Percentiles rank a stretch among this genome's conserved stretches.
Evolutionary conservation across 2,113 vertebrate genomes (phyloP).

Genomic region (Hippocampus guttulatus): DNA sequence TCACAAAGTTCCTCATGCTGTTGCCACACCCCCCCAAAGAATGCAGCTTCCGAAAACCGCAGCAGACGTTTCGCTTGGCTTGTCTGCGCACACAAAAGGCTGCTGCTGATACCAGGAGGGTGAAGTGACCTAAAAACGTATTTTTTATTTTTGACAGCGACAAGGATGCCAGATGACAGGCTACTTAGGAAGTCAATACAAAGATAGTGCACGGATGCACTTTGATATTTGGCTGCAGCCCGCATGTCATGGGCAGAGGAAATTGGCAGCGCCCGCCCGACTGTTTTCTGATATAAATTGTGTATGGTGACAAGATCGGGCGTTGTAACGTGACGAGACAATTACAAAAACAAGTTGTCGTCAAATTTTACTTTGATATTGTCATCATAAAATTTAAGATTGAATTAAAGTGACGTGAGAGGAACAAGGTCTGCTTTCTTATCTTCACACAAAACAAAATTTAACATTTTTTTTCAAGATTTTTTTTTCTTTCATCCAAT

Average conservation of each 20-base stretch:
- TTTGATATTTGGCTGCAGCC: slow-evolving; percentile 17
- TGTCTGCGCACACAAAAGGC: slow-evolving; percentile 8
- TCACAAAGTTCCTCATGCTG: background rate
- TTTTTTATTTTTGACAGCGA: slow-evolving; percentile 29
- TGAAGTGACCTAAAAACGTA: slow-evolving; percentile 21
- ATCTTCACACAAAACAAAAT: too few species aligned
- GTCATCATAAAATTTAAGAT: too few species aligned
- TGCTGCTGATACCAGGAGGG: slow-evolving; percentile 20
- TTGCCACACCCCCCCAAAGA: background rate
- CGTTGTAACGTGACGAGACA: background rate
- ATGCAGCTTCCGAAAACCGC: background rate
- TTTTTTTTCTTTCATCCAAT: too few species aligned
- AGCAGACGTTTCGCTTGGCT: background rate
- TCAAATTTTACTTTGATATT: too few species aligned
- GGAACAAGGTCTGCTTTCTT: too few species aligned
- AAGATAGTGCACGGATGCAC: slow-evolving; percentile 18
- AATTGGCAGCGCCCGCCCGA: background rate
- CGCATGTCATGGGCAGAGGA: background rate
- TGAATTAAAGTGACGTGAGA: too few species aligned
- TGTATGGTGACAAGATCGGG: background rate
- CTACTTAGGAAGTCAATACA: slow-evolving; percentile 30
- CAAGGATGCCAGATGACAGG: slow-evolving; percentile 10
- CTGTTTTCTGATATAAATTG: background rate
- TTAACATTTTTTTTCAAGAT: too few species aligned
- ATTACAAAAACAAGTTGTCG: background rate